Evolutionary conservation across 2,113 vertebrate genomes (phyloP), one percentile per base, ranked within the genome.

Genomic region (Amazona guildingii): DNA sequence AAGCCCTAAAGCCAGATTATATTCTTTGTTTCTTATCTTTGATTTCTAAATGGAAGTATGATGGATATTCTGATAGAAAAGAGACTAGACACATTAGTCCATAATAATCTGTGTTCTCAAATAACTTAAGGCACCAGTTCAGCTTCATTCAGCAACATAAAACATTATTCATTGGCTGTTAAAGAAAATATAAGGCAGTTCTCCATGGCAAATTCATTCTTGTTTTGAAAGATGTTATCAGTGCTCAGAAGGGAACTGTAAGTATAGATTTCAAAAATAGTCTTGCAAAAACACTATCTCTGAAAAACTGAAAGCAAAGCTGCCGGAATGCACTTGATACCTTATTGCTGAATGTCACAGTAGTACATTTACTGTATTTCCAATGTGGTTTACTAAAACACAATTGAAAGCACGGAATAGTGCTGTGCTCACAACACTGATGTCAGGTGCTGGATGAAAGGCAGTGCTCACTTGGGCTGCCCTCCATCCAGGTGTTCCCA

Each of bases 131-230:
- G 82, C 44, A 80, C 44, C 4, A 10, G 27, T 83, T 95, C 76
- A 88, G 72, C 73, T 43, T 70, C 69, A 51, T 86, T 92, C 79
- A 86, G 83, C 59, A 87, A 66, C 61, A 84, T 33, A 92, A 96
- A 86, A 80, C 49, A 86, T 76, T 96, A 85, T 89, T 92, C 95
- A 92, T 61, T 89, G 80, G 48, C 62, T 59, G 68, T 97, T 95
- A 84, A 74, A 83, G n/a, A 75, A 92, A 93, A 94, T 21, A 82
- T 70, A 87, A 31, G 94, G 88, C 37, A 78, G 24, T 33, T 90
- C 63, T 73, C 33, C 43, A 82, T 31, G 44, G 63, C 43, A 96
- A 95, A 95, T 95, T 86, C 83, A 95, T 94, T 39, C 75, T 95
- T n/a, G 3, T 86, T 97, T 94, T 76, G 79, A 92, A 97, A 95